Percentiles rank a stretch among this genome's conserved stretches.
Conservation (phyloP, 2,888 invertebrate species). For the Pterostichus madidus region DNA sequence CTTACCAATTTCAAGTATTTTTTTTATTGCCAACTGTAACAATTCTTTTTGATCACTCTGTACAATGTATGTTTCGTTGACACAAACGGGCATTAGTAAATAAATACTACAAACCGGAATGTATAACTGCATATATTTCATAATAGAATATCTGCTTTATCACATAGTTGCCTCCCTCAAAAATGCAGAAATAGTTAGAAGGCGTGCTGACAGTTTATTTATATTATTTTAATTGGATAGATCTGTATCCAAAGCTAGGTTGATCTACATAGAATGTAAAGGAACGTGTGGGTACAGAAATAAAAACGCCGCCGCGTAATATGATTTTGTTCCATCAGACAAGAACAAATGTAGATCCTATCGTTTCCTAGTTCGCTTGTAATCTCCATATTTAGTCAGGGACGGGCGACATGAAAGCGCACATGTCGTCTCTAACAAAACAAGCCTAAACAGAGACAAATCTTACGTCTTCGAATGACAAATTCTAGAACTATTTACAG, state of each 20-base stretch:
- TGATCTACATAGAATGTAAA: slow-evolving; percentile 14
- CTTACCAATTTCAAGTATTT: no score
- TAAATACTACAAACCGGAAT: no score
- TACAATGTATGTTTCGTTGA: no score
- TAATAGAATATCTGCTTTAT: no score
- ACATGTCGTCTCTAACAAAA: slow-evolving; percentile 16
- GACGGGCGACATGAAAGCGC: slow-evolving; percentile 49
- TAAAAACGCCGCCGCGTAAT: slow-evolving; percentile 36
- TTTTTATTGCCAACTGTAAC: no score
- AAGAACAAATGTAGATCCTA: slow-evolving; percentile 60
- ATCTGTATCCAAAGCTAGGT: background rate
- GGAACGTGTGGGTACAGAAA: slow-evolving; percentile 15
- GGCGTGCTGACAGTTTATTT: background rate
- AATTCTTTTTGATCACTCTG: no score
- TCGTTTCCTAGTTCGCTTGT: slow-evolving; percentile 55
- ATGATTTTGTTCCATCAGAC: slow-evolving; percentile 42
- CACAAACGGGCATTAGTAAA: no score
- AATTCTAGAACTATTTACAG: slow-evolving; percentile 45
- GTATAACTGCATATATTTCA: no score
- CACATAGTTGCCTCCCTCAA: no score
- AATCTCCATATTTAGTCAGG: slow-evolving; percentile 47
- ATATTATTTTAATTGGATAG: background rate
- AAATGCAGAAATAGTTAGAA: no score
- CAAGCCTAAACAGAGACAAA: slow-evolving; percentile 44
- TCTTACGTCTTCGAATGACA: slow-evolving; percentile 36